These are phyloP conservation scores for Riparia riparia DNA, from an alignment of 2,113 vertebrate genomes.

Conservation along the genomic window DNA sequence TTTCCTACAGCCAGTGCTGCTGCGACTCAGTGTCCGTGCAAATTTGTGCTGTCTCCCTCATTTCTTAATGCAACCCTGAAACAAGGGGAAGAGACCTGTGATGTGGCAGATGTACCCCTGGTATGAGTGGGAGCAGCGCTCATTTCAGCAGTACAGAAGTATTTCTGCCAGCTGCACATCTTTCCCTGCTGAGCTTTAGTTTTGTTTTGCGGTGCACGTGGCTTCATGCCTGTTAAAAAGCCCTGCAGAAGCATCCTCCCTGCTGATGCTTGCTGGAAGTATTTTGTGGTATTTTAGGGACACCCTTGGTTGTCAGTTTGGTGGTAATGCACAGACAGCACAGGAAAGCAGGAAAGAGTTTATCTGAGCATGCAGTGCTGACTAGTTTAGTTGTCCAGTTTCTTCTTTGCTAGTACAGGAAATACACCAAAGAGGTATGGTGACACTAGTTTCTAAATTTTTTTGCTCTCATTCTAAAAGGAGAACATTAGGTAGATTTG, in stretches of 20 bases:
- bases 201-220: background rate
- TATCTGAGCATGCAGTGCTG: background rate
- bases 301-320: background rate
- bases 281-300: background rate
- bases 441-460: background rate
- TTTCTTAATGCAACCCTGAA: background rate
- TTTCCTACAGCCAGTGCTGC: background rate
- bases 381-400: background rate
- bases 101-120: background rate
- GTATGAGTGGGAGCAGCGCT: background rate
- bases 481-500: background rate
- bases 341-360: background rate
- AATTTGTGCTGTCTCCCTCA: background rate
- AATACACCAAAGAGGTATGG: background rate
- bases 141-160: background rate
- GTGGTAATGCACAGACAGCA: background rate
- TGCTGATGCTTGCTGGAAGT: background rate
- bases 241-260: background rate
- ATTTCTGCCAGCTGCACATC: background rate
- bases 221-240: background rate
- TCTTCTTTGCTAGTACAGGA: background rate
- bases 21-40: rapidly evolving
- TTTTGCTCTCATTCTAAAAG: background rate
- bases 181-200: background rate
- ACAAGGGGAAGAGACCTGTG: background rate